Conservation (phyloP, 2,113 vertebrate species). For the Hemicordylus capensis region DNA sequence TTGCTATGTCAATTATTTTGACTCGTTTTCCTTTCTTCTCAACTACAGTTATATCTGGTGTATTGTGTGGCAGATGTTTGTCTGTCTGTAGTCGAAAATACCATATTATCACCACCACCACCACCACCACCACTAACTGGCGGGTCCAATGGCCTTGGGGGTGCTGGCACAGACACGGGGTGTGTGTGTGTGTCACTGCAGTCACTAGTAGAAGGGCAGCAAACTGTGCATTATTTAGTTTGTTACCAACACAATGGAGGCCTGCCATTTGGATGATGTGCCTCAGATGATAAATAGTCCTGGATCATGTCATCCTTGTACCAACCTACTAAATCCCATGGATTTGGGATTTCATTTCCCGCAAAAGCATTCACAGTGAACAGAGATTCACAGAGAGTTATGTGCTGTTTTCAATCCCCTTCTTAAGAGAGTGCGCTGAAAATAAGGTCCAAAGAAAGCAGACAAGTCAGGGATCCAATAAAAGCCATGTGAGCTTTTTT, state of each 20-base stretch:
- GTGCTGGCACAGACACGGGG: too few species aligned
- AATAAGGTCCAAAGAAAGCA: neutral
- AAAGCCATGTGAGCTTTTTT: neutral
- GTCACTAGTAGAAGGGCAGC: neutral
- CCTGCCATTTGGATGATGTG: neutral
- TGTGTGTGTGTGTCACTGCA: too few species aligned
- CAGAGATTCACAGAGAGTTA: neutral
- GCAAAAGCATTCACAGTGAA: neutral
- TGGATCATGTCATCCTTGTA: neutral
- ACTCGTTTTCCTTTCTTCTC: too few species aligned
- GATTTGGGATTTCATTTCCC: too few species aligned
- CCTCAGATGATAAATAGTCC: neutral
- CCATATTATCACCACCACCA: too few species aligned
- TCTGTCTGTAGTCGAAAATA: too few species aligned
- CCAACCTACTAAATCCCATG: neutral
- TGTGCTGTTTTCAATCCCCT: neutral
- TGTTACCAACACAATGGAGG: neutral
- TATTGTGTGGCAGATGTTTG: too few species aligned
- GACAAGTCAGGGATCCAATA: too few species aligned
- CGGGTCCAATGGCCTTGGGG: too few species aligned
- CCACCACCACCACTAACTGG: too few species aligned
- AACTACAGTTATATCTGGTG: too few species aligned
- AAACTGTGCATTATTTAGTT: neutral
- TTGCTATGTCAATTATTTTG: too few species aligned
- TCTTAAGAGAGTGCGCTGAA: fast-evolving